These are phyloP conservation scores for Spongilla lacustris DNA, from an alignment of 37 sponge, comb jelly and placozoan genomes.

Conservation along the genomic window DNA sequence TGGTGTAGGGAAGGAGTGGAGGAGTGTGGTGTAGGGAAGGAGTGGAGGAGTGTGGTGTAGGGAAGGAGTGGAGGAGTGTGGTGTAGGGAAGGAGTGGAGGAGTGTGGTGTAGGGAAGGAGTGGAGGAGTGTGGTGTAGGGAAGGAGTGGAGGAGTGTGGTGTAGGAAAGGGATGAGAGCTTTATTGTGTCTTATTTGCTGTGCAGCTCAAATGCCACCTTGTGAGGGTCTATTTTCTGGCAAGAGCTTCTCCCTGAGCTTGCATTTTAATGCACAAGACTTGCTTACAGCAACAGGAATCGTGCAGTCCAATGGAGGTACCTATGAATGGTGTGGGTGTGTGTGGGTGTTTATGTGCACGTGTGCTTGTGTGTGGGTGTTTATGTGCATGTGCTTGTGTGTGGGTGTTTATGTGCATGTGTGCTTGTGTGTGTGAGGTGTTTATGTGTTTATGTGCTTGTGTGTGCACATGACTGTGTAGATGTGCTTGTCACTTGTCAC, in stretches of 20 bases:
- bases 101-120: too few relatives aligned
- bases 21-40: not conserved
- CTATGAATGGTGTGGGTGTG: constrained; percentile 1
- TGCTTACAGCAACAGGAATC: not conserved
- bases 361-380: not conserved
- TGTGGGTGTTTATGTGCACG: not conserved
- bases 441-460: too few relatives aligned
- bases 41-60: not conserved
- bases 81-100: not conserved
- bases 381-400: not conserved
- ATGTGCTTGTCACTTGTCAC: not conserved
- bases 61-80: not conserved
- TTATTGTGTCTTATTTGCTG: not conserved
- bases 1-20: not conserved
- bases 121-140: constrained; percentile 16
- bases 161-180: not conserved
- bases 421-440: not conserved
- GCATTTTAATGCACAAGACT: constrained; percentile 14
- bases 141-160: not conserved
- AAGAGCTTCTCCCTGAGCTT: constrained; percentile 16
- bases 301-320: constrained; percentile 30
- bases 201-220: constrained; percentile 18
- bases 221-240: constrained; percentile 36
- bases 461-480: constrained; percentile 18
- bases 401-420: not conserved